phyloP scores from a whole-genome alignment of 2,888 invertebrate genomes.

The Crocallis elinguaria region DNA sequence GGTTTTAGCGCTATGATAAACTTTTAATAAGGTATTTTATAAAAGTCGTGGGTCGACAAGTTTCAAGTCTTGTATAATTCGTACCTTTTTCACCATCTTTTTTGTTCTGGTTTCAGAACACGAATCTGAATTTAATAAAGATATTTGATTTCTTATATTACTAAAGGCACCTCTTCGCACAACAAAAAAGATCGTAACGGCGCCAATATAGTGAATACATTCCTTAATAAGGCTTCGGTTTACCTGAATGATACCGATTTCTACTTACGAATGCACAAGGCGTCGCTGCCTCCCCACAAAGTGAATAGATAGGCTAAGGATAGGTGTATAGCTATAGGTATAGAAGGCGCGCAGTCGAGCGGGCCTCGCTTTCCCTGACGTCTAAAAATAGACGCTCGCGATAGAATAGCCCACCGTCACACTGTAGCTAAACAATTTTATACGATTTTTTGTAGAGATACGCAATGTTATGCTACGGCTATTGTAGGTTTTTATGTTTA shows the following conservation, averaged over 20 bases:
- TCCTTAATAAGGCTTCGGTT: conserved; percentile 35
- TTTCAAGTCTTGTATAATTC: neutral
- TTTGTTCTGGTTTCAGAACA: neutral
- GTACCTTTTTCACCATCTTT: neutral
- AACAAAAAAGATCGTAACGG: conserved; percentile 16
- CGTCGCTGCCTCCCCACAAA: conserved; percentile 64
- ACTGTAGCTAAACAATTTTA: conserved; percentile 35
- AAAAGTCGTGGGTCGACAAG: too few relatives aligned
- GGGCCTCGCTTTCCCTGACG: conserved; percentile 74
- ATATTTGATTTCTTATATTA: neutral
- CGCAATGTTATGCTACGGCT: conserved; percentile 4
- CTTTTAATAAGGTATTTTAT: neutral
- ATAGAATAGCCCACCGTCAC: conserved; percentile 58
- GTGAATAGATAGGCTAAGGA: conserved; percentile 64
- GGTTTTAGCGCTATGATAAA: neutral
- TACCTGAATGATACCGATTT: conserved; percentile 51
- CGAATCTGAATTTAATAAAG: neutral
- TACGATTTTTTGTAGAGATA: conserved; percentile 15
- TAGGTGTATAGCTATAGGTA: conserved; percentile 50
- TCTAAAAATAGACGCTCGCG: conserved; percentile 81
- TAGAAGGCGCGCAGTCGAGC: conserved; percentile 67
- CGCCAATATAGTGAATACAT: conserved; percentile 29
- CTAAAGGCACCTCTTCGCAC: neutral
- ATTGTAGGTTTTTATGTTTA: neutral
- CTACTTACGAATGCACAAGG: conserved; percentile 76